Conservation (phyloP, 2,888 invertebrate genomes). For the Ormyrus labotus region DNA sequence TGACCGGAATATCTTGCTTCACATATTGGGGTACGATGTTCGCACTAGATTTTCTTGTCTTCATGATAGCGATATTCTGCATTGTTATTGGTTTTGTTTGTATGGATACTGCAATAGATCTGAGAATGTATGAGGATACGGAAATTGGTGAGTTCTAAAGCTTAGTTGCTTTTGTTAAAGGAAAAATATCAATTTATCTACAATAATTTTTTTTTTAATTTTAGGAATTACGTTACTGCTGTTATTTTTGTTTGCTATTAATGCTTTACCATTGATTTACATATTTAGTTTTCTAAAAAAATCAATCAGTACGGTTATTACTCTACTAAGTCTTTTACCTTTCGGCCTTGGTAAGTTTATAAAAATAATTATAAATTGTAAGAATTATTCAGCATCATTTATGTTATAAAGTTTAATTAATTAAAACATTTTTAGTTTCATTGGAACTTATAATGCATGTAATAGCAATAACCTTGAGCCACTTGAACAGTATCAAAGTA, state of each 20-base stretch:
- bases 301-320: conserved; percentile 64
- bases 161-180: background rate
- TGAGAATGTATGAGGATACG: conserved; percentile 47
- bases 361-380: conserved; percentile 1
- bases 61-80: conserved; percentile 66
- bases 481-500: conserved; percentile 41
- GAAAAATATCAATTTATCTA: background rate
- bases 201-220: conserved; percentile 49
- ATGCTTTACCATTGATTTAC: conserved; percentile 75
- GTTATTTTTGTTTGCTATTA: conserved; percentile 84
- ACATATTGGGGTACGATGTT: conserved; percentile 82
- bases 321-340: conserved; percentile 65
- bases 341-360: conserved; percentile 65
- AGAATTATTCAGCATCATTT: background rate
- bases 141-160: conserved; percentile 37
- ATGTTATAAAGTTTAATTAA: background rate
- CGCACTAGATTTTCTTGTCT: conserved; percentile 77
- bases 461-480: conserved; percentile 48
- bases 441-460: conserved; percentile 66
- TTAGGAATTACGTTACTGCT: conserved; percentile 79
- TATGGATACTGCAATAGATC: conserved; percentile 64
- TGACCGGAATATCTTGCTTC: conserved; percentile 80
- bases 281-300: conserved; percentile 69
- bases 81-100: conserved; percentile 63
- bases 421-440: conserved; percentile 58